These are phyloP conservation scores for Drosophila setosimentum DNA, from an alignment of 2,888 invertebrate genomes.

Conservation along the genomic window DNA sequence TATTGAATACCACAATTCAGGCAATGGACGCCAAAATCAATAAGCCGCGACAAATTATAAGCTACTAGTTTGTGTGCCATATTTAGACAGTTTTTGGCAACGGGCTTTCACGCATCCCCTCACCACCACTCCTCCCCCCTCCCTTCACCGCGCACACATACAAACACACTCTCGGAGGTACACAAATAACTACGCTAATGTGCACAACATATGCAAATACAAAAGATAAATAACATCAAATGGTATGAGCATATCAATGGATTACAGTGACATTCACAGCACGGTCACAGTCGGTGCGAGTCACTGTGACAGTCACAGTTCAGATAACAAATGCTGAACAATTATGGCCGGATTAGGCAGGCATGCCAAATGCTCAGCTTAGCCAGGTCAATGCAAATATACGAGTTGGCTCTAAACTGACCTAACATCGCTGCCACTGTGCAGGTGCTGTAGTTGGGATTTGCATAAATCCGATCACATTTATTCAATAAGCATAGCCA, in stretches of 20 bases:
- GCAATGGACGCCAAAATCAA: slow-evolving; percentile 24
- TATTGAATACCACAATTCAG: slow-evolving; percentile 21
- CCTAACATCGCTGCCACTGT: slow-evolving; percentile 6
- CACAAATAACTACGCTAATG: slow-evolving; percentile 75
- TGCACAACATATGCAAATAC: slow-evolving; percentile 38
- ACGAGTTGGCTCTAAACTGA: slow-evolving; percentile 11
- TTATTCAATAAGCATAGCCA: slow-evolving; percentile 68
- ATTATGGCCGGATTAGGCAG: slow-evolving; percentile 68
- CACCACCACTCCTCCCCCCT: no score
- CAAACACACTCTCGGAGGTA: slow-evolving; percentile 18
- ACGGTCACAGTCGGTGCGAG: slow-evolving; percentile 26
- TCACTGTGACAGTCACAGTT: slow-evolving; percentile 35
- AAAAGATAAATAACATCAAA: slow-evolving; percentile 54
- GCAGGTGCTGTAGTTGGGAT: slow-evolving; percentile 46
- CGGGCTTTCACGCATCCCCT: slow-evolving; percentile 8
- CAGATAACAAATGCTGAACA: slow-evolving; percentile 70
- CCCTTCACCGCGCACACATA: neutral
- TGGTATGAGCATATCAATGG: slow-evolving; percentile 14
- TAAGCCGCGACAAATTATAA: slow-evolving; percentile 44
- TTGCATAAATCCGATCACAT: slow-evolving; percentile 75
- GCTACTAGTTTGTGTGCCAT: slow-evolving; percentile 61
- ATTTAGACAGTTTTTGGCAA: slow-evolving; percentile 45
- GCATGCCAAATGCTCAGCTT: slow-evolving; percentile 49
- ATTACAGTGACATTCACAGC: slow-evolving; percentile 32
- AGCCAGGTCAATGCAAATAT: slow-evolving; percentile 23